phyloP scores from a whole-genome alignment of 2,113 vertebrate genomes.

The Lophotis ruficrista region DNA sequence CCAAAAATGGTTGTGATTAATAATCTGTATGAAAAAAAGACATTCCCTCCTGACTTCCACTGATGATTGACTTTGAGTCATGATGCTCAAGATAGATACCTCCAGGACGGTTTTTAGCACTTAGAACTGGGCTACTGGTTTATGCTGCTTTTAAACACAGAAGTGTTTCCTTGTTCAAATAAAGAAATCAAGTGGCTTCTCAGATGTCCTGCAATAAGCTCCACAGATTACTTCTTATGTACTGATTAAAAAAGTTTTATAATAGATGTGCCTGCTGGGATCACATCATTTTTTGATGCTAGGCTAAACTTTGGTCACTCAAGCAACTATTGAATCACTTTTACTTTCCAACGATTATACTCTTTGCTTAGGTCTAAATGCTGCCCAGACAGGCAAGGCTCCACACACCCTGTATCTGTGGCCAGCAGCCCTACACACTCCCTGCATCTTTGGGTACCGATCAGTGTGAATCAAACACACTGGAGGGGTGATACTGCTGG shows the following conservation, averaged over 20 bases:
- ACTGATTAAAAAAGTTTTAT: background rate
- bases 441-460: fast-evolving
- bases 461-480: background rate
- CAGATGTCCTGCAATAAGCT: background rate
- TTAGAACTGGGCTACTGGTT: background rate
- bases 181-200: background rate
- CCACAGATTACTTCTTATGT: background rate
- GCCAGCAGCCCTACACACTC: background rate
- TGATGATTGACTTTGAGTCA: background rate
- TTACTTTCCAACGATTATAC: background rate
- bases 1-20: background rate
- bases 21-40: background rate
- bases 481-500: background rate
- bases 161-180: background rate
- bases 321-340: background rate
- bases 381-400: background rate
- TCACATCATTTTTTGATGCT: background rate
- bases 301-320: background rate
- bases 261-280: background rate
- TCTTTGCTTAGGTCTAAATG: background rate
- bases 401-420: background rate
- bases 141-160: background rate
- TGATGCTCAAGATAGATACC: background rate
- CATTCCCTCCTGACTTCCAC: background rate
- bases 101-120: background rate